Evolutionary conservation across 1,140 invertebrate genomes (phyloP).

Genomic region (Eciton burchellii): DNA sequence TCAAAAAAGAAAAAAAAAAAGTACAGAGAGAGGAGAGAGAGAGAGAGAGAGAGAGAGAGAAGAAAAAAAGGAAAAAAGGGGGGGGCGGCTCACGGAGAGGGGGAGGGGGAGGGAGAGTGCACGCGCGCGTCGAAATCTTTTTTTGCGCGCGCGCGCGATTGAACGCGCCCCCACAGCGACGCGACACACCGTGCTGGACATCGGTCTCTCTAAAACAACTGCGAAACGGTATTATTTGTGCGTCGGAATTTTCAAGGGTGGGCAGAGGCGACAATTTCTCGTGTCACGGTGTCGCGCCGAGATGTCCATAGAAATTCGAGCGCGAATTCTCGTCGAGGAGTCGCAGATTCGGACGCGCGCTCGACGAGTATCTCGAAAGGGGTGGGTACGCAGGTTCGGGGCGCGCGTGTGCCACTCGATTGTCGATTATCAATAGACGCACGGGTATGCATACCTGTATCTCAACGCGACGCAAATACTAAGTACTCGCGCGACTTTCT

Average conservation of each 20-base stretch:
- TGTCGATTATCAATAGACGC: not conserved
- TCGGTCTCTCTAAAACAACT: conserved; percentile 49
- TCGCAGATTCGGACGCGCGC: not conserved
- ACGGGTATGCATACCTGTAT: too few relatives aligned
- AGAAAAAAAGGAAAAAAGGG: too few relatives aligned
- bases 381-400: not conserved
- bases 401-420: not conserved
- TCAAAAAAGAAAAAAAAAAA: not conserved
- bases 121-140: conserved; percentile 28
- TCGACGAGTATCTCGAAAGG: not conserved
- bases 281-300: not conserved
- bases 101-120: too few relatives aligned
- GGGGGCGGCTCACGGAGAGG: too few relatives aligned
- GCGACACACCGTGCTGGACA: conserved; percentile 37
- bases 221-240: conserved; percentile 43
- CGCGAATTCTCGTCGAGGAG: conserved; percentile 1
- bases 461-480: too few relatives aligned
- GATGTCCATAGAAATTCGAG: not conserved
- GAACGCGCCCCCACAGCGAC: conserved; percentile 32
- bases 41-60: too few relatives aligned
- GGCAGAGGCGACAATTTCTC: conserved; percentile 22
- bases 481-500: not conserved
- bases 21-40: too few relatives aligned
- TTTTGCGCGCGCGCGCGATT: too few relatives aligned
- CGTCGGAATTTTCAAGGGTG: conserved; percentile 29